These are phyloP conservation scores for Sorex araneus DNA, from an alignment of 2,113 vertebrate genomes.

Conservation along the genomic window DNA sequence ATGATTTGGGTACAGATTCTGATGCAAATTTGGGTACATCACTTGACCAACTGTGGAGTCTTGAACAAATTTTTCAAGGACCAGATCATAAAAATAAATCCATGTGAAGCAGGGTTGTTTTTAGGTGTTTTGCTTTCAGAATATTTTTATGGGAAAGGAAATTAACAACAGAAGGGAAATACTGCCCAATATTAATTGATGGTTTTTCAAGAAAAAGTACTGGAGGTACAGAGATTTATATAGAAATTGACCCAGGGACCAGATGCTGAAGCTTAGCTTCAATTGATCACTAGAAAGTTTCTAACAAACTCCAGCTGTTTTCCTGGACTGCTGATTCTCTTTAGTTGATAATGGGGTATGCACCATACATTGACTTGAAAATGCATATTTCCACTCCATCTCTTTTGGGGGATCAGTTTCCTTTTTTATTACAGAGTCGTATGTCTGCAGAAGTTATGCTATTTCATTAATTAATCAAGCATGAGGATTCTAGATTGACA, in stretches of 20 bases:
- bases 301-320: slow-evolving; percentile 61
- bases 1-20: no score
- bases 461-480: slow-evolving; percentile 68
- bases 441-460: slow-evolving; percentile 54
- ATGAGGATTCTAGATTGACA: slow-evolving; percentile 37
- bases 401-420: slow-evolving; percentile 61
- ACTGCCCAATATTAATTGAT: slow-evolving; percentile 52
- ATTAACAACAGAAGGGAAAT: slow-evolving; percentile 60
- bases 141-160: slow-evolving; percentile 64
- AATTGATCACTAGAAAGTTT: slow-evolving; percentile 56
- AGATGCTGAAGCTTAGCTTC: slow-evolving; percentile 44
- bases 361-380: slow-evolving; percentile 14
- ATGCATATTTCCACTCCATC: slow-evolving; percentile 54
- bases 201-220: slow-evolving; percentile 36
- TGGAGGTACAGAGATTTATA: slow-evolving; percentile 53
- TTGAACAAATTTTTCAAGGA: slow-evolving; percentile 8
- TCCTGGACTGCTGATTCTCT: slow-evolving; percentile 15
- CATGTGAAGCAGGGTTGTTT: slow-evolving; percentile 32
- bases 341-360: neutral
- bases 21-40: no score
- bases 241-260: slow-evolving; percentile 48
- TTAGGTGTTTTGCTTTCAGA: slow-evolving; percentile 55
- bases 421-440: slow-evolving; percentile 73
- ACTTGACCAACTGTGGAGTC: neutral
- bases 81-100: neutral